These are phyloP conservation scores for Apamea epomidion DNA, from an alignment of 2,888 invertebrate genomes.

Conservation along the genomic window DNA sequence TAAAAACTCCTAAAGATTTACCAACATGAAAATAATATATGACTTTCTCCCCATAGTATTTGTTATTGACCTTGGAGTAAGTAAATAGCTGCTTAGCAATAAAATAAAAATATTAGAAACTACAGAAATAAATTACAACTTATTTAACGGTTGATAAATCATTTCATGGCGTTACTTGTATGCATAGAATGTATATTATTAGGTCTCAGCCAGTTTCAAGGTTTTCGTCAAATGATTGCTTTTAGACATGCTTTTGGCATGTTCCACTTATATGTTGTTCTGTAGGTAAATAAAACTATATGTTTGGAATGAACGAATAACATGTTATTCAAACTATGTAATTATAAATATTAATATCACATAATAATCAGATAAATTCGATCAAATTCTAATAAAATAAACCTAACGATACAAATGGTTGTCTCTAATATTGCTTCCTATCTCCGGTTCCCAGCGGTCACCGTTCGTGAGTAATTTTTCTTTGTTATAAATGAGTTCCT, in stretches of 20 bases:
- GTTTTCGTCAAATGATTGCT: slow-evolving; percentile 49
- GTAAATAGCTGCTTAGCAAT: slow-evolving; percentile 29
- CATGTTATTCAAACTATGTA: background rate
- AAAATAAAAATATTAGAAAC: slow-evolving; percentile 23
- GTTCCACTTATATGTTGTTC: background rate
- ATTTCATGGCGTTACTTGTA: slow-evolving; percentile 32
- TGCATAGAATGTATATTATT: slow-evolving; percentile 26
- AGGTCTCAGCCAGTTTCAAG: slow-evolving; percentile 37
- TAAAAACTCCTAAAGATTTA: background rate
- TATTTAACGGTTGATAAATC: slow-evolving; percentile 39
- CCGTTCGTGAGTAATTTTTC: slow-evolving; percentile 99
- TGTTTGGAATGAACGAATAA: background rate
- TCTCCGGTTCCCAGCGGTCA: slow-evolving; percentile 99
- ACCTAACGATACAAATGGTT: slow-evolving; percentile 82
- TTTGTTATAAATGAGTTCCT: slow-evolving; percentile 99
- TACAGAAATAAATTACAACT: slow-evolving; percentile 39
- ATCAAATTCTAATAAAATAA: background rate
- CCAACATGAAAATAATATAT: slow-evolving; percentile 3
- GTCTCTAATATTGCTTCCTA: slow-evolving; percentile 95
- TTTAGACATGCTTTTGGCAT: slow-evolving; percentile 47
- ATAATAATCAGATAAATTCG: background rate
- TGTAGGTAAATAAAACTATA: slow-evolving; percentile 14
- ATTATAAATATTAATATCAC: background rate
- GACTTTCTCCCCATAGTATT: slow-evolving; percentile 6
- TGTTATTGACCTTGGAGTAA: slow-evolving; percentile 31